Evolutionary conservation across 2,888 invertebrate species (phyloP), one percentile per base, ranked within the genome.

Genomic region (Pachymerium ferrugineum): DNA sequence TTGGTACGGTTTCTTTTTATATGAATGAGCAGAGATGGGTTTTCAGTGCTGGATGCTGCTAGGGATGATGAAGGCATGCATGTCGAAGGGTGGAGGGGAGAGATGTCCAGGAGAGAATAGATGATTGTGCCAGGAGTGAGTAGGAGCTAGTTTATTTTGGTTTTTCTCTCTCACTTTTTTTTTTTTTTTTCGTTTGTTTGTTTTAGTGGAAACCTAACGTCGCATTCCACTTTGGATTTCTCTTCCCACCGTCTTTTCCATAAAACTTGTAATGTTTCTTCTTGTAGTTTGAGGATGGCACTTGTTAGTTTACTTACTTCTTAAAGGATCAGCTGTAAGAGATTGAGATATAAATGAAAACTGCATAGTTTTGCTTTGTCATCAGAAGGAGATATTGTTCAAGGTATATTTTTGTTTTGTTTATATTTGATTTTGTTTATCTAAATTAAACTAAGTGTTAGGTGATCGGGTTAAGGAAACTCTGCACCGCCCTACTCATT

Each of bases 241-340:
- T 94, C 92, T 81, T 94, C 94, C 98, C 98, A 98, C 98, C 98
- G 99, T 82, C 92, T 90, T 33, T 94, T 93, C 86, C 97, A 97
- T 79, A 98, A 85, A 77, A 81, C 80, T 70, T 82, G 81, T 69
- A 85, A 80, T 29, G 80, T 79, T 68, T 83, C 83, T 16, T 99
- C 98, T 85, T 98, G 97, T 47, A 98, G 87, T 83, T 93, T 93
- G 72, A 98, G 85, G 78, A 98, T 95, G 69, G 95, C 95, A 33
- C 93, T 93, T 81, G 94, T 96, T 79, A 97, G 93, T 74, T 93
- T 91, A 73, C n/a, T n/a, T n/a, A n/a, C 94, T 94, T 78, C 95
- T 88, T 84, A 94, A 97, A 30, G 94, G 95, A 0, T 97, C 97
- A 84, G 93, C 94, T 94, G 80, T 10, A 72, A 38, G n/a, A n/a